These are phyloP conservation scores for Rhopilema esculentum DNA, from an alignment of 30 jellyfish, hydroid and myxozoan species.

Conservation along the genomic window DNA sequence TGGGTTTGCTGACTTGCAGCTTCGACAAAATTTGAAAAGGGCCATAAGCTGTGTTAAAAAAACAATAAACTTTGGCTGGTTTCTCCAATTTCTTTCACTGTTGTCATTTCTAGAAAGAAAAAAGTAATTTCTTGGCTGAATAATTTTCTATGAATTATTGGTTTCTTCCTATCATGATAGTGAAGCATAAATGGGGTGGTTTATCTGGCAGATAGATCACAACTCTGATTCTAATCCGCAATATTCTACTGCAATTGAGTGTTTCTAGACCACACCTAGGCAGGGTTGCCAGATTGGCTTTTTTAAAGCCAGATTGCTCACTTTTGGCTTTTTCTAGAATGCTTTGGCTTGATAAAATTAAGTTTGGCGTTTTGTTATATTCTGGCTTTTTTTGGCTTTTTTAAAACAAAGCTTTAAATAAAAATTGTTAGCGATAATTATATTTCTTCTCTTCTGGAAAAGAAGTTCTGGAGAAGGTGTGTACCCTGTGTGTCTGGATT, in stretches of 20 bases:
- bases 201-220: neutral
- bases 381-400: neutral
- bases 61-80: constrained; percentile 8
- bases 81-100: neutral
- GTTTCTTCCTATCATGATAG: neutral
- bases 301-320: neutral
- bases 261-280: neutral
- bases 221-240: neutral
- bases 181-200: neutral
- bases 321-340: neutral
- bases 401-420: neutral
- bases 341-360: neutral
- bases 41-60: constrained; percentile 6
- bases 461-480: neutral
- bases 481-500: neutral
- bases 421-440: neutral
- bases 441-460: neutral
- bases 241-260: neutral
- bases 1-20: constrained; percentile 12
- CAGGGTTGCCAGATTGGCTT: neutral
- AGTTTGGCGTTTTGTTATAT: neutral
- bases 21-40: constrained; percentile 11
- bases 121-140: too few relatives aligned
- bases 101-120: neutral
- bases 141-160: neutral